Evolutionary conservation across 2,797 vertebrate species (phyloP).

Genomic region (Chloroceryle inda): DNA sequence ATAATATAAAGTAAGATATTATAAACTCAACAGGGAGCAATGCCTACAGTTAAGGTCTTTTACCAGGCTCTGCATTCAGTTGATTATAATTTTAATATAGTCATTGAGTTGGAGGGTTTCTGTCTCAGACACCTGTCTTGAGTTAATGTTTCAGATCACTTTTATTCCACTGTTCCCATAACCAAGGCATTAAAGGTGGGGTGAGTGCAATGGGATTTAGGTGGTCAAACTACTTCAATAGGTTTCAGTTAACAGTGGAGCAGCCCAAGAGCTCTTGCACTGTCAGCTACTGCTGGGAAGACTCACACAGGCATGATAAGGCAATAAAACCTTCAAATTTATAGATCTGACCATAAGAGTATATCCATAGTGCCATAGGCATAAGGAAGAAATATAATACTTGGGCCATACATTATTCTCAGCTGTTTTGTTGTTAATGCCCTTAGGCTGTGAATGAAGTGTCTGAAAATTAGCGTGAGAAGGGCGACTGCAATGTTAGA

Average conservation of each 20-base stretch:
- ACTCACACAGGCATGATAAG: not conserved
- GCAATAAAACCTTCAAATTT: not conserved
- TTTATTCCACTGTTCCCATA: not conserved
- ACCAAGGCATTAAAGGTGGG: fast-evolving
- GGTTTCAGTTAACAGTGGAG: not conserved
- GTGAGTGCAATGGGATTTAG: not conserved
- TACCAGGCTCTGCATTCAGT: not conserved
- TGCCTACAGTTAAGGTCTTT: not conserved
- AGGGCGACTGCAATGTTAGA: not conserved
- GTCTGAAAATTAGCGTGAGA: not conserved
- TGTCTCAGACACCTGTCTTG: fast-evolving
- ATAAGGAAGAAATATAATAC: not conserved
- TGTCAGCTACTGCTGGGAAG: not conserved
- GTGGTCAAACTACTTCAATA: not conserved
- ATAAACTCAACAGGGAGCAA: not conserved
- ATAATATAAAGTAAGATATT: not conserved
- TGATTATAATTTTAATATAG: not conserved
- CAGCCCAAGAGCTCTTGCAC: not conserved
- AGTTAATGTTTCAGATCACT: not conserved
- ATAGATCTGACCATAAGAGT: not conserved
- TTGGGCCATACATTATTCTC: not conserved
- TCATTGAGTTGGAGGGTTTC: not conserved
- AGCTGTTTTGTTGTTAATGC: not conserved
- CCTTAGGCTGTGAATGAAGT: not conserved
- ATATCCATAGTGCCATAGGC: not conserved